Percentiles rank a stretch among this genome's conserved stretches.
Conservation (phyloP, 1,140 invertebrate genomes). For the Drosophila lacteicornis region DNA sequence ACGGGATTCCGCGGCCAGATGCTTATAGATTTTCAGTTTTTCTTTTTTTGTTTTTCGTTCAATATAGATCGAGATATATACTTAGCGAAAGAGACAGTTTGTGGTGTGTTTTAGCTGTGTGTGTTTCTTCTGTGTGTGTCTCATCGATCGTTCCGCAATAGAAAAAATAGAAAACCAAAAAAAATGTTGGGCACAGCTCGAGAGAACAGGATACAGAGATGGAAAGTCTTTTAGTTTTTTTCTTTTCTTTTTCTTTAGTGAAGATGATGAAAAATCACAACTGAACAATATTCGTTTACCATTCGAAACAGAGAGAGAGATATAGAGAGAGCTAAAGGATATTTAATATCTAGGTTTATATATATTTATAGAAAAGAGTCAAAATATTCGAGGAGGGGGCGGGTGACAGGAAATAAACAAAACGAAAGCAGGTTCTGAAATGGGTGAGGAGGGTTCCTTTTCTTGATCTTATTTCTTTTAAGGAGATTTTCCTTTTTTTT, state of each 20-base stretch:
- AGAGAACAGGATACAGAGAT: conserved; percentile 36
- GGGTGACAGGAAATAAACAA: conserved; percentile 8
- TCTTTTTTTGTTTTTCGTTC: conserved; percentile 38
- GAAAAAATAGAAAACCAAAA: conserved; percentile 67
- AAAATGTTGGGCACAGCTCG: conserved; percentile 74
- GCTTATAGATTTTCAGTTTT: conserved; percentile 76
- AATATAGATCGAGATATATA: conserved; percentile 23
- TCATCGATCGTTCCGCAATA: conserved; percentile 29
- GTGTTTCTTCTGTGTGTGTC: conserved; percentile 6
- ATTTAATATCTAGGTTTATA: conserved; percentile 34
- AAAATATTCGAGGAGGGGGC: neutral
- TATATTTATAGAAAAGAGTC: conserved; percentile 17
- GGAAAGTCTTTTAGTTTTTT: conserved; percentile 17
- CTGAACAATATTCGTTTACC: conserved; percentile 43
- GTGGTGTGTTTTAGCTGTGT: neutral
- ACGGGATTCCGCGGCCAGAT: conserved; percentile 85
- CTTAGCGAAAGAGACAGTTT: conserved; percentile 5
- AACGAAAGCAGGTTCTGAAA: conserved; percentile 8
- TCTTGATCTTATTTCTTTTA: neutral
- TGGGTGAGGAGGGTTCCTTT: neutral
- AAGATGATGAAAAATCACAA: conserved; percentile 29
- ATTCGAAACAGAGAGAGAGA: conserved; percentile 37
- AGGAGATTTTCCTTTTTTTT: neutral
- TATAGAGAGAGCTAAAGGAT: conserved; percentile 37
- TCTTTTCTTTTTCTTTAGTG: conserved; percentile 12